phyloP scores from a whole-genome alignment of 2,113 vertebrate genomes.

The Cinclus cinclus region DNA sequence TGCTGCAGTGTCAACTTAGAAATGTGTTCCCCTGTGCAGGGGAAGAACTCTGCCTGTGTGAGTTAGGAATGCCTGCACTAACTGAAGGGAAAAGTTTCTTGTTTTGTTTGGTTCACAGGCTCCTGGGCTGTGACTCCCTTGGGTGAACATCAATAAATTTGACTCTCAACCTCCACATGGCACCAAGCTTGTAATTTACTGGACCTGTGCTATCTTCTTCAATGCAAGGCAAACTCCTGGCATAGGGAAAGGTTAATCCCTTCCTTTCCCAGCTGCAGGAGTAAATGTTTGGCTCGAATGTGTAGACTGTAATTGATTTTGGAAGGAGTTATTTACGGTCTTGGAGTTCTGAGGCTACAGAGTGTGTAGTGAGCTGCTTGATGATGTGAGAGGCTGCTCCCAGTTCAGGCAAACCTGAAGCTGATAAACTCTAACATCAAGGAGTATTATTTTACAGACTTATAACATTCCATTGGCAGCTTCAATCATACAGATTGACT shows the following conservation, averaged over 20 bases:
- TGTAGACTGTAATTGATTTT: not conserved
- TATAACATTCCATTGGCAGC: not conserved
- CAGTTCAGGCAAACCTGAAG: not conserved
- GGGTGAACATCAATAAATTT: not conserved
- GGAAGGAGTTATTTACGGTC: not conserved
- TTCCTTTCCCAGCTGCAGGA: not conserved
- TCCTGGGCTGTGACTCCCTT: not conserved
- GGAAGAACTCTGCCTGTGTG: not conserved
- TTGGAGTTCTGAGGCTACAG: not conserved
- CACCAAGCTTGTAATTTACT: not conserved
- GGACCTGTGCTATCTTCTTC: not conserved
- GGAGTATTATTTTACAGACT: not conserved
- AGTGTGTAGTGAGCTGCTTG: not conserved
- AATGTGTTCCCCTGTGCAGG: not conserved
- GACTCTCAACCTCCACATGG: not conserved
- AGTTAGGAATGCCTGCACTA: not conserved
- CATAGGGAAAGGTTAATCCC: not conserved
- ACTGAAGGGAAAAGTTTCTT: not conserved
- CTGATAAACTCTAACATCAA: not conserved
- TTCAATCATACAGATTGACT: not conserved
- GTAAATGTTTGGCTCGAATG: not conserved
- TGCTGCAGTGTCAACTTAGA: not conserved
- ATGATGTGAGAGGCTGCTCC: not conserved
- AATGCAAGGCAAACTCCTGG: not conserved
- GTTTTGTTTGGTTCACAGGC: not conserved